phyloP scores from a whole-genome alignment of 2,797 vertebrate species.

The Fistularia tabacaria region DNA sequence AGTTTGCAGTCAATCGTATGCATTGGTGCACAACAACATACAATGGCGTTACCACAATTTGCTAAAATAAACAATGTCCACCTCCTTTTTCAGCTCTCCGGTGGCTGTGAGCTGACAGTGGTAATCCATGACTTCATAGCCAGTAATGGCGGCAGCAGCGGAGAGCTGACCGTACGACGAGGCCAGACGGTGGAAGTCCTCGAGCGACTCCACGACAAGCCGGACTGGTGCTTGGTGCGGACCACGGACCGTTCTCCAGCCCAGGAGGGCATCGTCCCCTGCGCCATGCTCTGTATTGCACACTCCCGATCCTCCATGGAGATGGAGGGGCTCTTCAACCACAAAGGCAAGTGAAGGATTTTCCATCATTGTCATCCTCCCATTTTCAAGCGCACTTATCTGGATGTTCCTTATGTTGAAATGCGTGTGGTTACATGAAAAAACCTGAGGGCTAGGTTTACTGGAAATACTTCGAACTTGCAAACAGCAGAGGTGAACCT shows the following conservation, averaged over 20 bases:
- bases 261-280: slow-evolving; percentile 93
- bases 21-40: background rate
- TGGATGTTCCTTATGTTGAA: no score
- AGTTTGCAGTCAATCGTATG: no score
- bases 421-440: no score
- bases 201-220: slow-evolving; percentile 93
- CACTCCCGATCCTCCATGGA: slow-evolving; percentile 98
- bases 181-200: slow-evolving; percentile 97
- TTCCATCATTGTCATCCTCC: background rate
- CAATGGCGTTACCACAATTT: background rate
- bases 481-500: no score
- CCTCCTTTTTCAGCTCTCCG: slow-evolving; percentile 81
- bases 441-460: no score
- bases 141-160: slow-evolving; percentile 79
- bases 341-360: slow-evolving; percentile 86
- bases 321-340: slow-evolving; percentile 99
- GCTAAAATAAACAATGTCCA: background rate
- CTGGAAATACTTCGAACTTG: no score
- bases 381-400: no score
- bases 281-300: slow-evolving; percentile 93
- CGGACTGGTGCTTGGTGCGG: slow-evolving; percentile 96
- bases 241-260: slow-evolving; percentile 95
- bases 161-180: slow-evolving; percentile 89
- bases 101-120: slow-evolving; percentile 96
- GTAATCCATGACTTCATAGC: slow-evolving; percentile 97